Base-by-base conservation (phyloP, 2,888 invertebrate species). In the Nemurella pictetii region DNA sequence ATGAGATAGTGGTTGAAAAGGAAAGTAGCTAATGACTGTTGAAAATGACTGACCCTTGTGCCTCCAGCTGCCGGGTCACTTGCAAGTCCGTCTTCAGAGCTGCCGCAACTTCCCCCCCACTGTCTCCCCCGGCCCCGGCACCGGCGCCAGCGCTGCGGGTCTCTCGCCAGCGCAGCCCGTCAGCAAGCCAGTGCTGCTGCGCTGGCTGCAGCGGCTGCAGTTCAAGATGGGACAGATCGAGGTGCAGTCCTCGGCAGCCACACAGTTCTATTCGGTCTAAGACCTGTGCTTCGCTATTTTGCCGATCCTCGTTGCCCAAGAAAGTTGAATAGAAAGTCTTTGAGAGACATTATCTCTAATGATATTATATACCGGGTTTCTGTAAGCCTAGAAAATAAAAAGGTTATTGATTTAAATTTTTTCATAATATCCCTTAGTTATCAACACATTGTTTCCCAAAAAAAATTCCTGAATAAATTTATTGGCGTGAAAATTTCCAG, bases 151-250 rank as follows among this genome's bases (percentile, higher is more conserved):
- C n/a, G n/a, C n/a, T n/a, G n/a, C n/a, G n/a, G n/a, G n/a, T n/a
- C n/a, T n/a, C n/a, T n/a, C n/a, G n/a, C 80, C 80, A n/a, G 72
- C 84, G 12, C 84, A 81, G 26, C 28, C 85, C 9, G 73, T 83
- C 82, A 89, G 89, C 87, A 93, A 93, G 86, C 92, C 93, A 0
- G 91, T 93, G 29, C 90, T 95, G 28, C 90, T 95, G 0, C 95
- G 96, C 87, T 98, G 98, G 95, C 92, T 99, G 85, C 97, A 98
- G 90, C 93, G 98, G 83, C 93, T 99, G 86, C 97, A 99, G 90
- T 98, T 99, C 90, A 99, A 99, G 92, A 98, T 99, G 95, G 98
- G 98, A 4, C 99, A 99, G 91, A 96, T 98, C 84, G 99, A 99
- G 91, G 91, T 97, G 87, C 97, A 98, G 90, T 96, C 97, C 0